These are phyloP conservation scores for Phanerotoma sp. DNA, from an alignment of 2,888 invertebrate species.

Conservation along the genomic window DNA sequence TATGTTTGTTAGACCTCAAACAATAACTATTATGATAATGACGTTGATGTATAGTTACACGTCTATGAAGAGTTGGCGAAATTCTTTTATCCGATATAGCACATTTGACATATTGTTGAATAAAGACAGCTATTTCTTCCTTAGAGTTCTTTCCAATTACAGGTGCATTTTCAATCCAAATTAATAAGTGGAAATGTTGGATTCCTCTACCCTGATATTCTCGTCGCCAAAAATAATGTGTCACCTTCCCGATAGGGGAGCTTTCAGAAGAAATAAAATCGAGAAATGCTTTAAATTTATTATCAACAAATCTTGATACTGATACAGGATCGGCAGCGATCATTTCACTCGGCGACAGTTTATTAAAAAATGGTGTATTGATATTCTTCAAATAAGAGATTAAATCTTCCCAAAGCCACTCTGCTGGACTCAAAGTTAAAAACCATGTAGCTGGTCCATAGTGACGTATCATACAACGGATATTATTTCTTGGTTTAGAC, in stretches of 20 bases:
- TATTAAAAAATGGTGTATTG: slow-evolving; percentile 39
- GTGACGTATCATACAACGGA: slow-evolving; percentile 34
- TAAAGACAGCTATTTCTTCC: slow-evolving; percentile 36
- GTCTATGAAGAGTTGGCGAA: slow-evolving; percentile 32
- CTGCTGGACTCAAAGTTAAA: slow-evolving; percentile 32
- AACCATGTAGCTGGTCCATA: slow-evolving; percentile 40
- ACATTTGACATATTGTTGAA: slow-evolving; percentile 35
- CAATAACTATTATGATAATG: slow-evolving; percentile 35
- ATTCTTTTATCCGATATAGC: slow-evolving; percentile 28
- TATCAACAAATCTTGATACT: slow-evolving; percentile 41
- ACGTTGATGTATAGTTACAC: slow-evolving; percentile 34
- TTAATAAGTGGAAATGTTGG: slow-evolving; percentile 37
- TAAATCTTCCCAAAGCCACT: slow-evolving; percentile 41
- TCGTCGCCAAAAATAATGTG: slow-evolving; percentile 35
- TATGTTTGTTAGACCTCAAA: slow-evolving; percentile 26
- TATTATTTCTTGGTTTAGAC: slow-evolving; percentile 32
- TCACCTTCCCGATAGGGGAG: slow-evolving; percentile 32
- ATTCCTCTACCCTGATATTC: slow-evolving; percentile 40
- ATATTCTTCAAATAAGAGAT: slow-evolving; percentile 38
- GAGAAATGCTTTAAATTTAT: slow-evolving; percentile 40
- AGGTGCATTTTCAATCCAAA: slow-evolving; percentile 36
- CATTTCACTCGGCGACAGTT: no score
- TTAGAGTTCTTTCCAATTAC: slow-evolving; percentile 31
- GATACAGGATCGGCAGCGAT: slow-evolving; percentile 42
- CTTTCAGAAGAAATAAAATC: slow-evolving; percentile 38